Evolutionary conservation across 2,888 invertebrate species (phyloP), one percentile per base, ranked within the genome.

Genomic region (Lasioglossum lativentre): DNA sequence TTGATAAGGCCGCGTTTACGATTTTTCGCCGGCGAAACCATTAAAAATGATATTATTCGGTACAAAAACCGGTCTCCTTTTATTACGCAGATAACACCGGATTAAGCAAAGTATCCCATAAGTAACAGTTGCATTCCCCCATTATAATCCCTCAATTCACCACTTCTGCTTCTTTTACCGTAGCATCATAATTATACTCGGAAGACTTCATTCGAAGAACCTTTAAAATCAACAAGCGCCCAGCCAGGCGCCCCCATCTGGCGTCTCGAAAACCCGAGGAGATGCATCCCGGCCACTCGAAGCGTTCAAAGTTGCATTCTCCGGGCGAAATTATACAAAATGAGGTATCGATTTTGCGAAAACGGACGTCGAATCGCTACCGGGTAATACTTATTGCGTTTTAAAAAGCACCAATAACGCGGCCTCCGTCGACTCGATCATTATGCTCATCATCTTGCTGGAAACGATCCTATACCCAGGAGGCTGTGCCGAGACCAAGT

Each of bases 121-220:
- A 75, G 42, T 75, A 75, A 75, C 59, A 27, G 59, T 59, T 42
- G 59, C 42, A 59, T 23, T 59, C 56, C n/a, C 38, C 30, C 59
- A 59, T 59, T 63, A 63, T 63, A 66, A 75, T 40, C 59, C 75
- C 8, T 75, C 75, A 63, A 75, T 75, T 63, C 59, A 16, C n/a
- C 40, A 42, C 56, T 75, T 63, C 42, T 63, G n/a, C 40, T 30
- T 63, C 40, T 40, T 63, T 23, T 12, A 40, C 59, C 75, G 19
- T 42, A 27, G 23, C 42, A 63, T 59, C 30, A n/a, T 63, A 75
- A 75, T 75, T 75, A 63, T 27, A 75, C 42, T 63, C 42, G 42
- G 23, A 63, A 75, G 75, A 75, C 75, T 63, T 75, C 42, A 63
- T 75, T 75, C 75, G 75, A 42, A 5, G 75, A 75, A 63, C 59